Evolutionary conservation across 2,113 vertebrate species (phyloP), one percentile per base, ranked within the genome.

Genomic region (Sitta europaea): DNA sequence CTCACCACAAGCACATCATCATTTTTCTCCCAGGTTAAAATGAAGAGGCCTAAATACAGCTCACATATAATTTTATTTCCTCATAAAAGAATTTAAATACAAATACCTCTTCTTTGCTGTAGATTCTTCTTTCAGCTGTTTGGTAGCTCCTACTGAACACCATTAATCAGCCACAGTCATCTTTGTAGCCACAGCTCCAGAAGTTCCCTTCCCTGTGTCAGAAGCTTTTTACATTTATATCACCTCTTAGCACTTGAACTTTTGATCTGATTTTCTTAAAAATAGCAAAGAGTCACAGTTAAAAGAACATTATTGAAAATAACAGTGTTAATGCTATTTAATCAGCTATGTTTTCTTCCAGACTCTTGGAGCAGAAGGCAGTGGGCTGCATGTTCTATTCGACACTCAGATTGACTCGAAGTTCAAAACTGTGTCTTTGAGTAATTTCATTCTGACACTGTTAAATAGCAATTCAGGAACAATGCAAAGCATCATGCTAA

Each of bases 191-290:
- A 59, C 40, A 73, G 54, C 63, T 90, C 55, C 63, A 33, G 20
- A 92, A 91, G 53, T 91, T 92, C 45, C 21, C 23, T 58, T 85
- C 54, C 15, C 1, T 12, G 35, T 35, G 16, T 76, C 62, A 82
- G 54, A 73, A 94, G 84, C 63, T 86, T 77, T 70, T 62, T 86
- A 62, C 17, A 88, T 40, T 73, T 82, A 70, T 13, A 93, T 70
- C 57, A 80, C 21, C 63, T 92, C 79, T 85, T 79, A 85, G 77
- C 62, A 76, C 25, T 62, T 94, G 87, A 97, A 92, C 70, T 91
- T 94, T 38, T 92, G 91, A 94, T 76, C 77, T 92, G 54, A 72
- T 81, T 85, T 83, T 85, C 70, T 96, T 91, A 81, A 95, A 89
- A 94, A 91, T 40, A 88, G 68, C 47, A 74, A 51, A 71, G 45